Base-by-base conservation (phyloP, 2,888 invertebrate species). In the Tachina lurida region DNA sequence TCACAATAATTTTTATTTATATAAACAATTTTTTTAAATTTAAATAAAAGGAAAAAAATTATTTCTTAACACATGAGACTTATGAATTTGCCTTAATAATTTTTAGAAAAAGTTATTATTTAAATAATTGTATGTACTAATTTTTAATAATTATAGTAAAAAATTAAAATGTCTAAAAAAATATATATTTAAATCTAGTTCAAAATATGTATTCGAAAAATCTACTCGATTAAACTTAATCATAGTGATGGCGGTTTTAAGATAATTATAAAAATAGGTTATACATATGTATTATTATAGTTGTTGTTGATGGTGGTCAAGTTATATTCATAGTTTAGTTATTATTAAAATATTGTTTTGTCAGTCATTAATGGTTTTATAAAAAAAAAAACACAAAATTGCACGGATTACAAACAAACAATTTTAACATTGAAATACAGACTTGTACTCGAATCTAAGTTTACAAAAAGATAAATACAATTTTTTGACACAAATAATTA, bases 1-100 rank as follows among this genome's bases (percentile, higher is more conserved):
- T 91, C 91, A 91, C 91, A 91, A 91, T 91, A 90, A 89, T 90
- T 91, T 90, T 90, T 86, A 70, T 87, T 90, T 90, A 89, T 90
- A 89, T 90, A 90, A 90, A 91, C 90, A 90, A 90, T 90, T 90
- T 89, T 79, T 90, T 91, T 90, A 89, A 91, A 88, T 90, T 85
- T 90, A 90, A 90, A 87, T 88, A 89, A 90, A 68, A 75, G 15
- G 63, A 73, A 75, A 77, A 73, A 75, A 77, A 62, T 65, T 49
- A 39, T 71, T 82, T 54, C 68, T 86, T 76, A 86, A 80, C 52
- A 87, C 74, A 80, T 12, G 52, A 43, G 68, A 84, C 70, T 84
- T 90, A 63, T 56, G 71, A 47, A 74, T 49, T 58, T 67, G 60
- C 43, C 41, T 75, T 73, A 41, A 54, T 45, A 65, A 19, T 52